Base-by-base conservation (phyloP, 2,113 vertebrate species). In the Hyperopisus bebe region DNA sequence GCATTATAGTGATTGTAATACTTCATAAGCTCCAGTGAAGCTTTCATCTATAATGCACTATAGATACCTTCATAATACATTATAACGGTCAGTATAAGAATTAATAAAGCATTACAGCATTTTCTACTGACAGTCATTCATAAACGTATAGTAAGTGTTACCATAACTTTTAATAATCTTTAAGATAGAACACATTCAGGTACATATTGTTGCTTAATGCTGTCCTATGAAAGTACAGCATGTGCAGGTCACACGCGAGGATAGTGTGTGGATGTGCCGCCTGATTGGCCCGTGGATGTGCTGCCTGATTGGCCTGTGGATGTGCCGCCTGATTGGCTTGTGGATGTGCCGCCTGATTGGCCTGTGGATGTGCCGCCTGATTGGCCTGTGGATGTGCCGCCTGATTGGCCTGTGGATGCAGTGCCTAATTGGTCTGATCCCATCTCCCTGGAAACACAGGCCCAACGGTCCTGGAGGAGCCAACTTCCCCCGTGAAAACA, bases 381-480 rank as follows among this genome's bases (percentile, higher is more conserved):
- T 62, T 62, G 24, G 58, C 8, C n/a, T 39, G 13, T 77, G 70
- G 31, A 77, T 77, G 1, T 19, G 13, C 31, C 9, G 0, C 5
- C 31, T 77, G 62, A 66, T 13, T 66, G 62, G 62, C 3, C 62
- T 70, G 62, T 70, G n/a, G n/a, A 46, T 85, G 51, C 51, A 53
- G 17, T 0, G 1, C 62, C 62, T 27, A 10, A 70, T 70, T 70
- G 62, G 9, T 31, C 62, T 70, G 62, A 70, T 47, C 17, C 82
- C 15, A 19, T 77, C 35, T 39, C 5, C 24, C 17, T n/a, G 82
- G 31, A 82, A 35, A 35, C 24, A 13, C 86, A 92, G 92, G 89
- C 44, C 31, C 70, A 48, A 80, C 35, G 35, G 50, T 17, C 10
- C 31, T 27, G 2, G 53, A 90, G 2, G 10, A 51, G 15, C 62